These are phyloP conservation scores for Psittacus erithacus DNA, from an alignment of 2,113 vertebrate genomes.

Conservation along the genomic window DNA sequence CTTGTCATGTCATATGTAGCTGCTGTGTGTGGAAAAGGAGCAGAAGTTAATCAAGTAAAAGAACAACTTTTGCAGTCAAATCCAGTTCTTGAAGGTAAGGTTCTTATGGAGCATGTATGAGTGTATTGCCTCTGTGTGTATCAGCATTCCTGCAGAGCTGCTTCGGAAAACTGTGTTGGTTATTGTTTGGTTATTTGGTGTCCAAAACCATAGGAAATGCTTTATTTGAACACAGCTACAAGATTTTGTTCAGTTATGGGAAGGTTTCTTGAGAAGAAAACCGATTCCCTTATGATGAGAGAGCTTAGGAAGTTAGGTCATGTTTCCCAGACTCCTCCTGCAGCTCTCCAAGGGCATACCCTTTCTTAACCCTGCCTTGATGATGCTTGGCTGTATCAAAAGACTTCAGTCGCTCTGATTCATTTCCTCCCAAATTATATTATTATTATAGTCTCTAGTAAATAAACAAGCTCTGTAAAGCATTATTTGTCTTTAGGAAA, in stretches of 20 bases:
- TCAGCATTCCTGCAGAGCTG: not conserved
- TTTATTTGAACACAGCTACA: not conserved
- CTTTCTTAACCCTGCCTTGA: not conserved
- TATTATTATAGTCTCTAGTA: slow-evolving; percentile 16
- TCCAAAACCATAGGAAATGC: not conserved
- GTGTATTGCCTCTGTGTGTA: not conserved
- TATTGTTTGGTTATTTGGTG: not conserved
- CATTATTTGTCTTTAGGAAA: not conserved
- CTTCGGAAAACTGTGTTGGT: not conserved
- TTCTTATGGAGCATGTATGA: rapidly evolving
- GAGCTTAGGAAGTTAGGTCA: slow-evolving; percentile 17
- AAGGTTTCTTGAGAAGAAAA: not conserved
- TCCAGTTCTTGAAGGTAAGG: slow-evolving; percentile 96
- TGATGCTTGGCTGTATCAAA: not conserved
- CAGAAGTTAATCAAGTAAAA: slow-evolving; percentile 98
- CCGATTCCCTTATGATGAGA: not conserved
- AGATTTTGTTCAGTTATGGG: not conserved
- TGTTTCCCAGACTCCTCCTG: not conserved
- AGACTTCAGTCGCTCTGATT: slow-evolving; percentile 18
- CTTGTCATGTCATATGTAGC: slow-evolving; percentile 99
- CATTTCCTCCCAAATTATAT: slow-evolving; percentile 26
- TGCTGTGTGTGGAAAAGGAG: slow-evolving; percentile 97
- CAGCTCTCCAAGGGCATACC: not conserved
- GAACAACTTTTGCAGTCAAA: slow-evolving; percentile 98
- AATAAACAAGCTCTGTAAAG: slow-evolving; percentile 15